phyloP scores from a whole-genome alignment of 2,113 vertebrate genomes.

The Oreotragus oreotragus region DNA sequence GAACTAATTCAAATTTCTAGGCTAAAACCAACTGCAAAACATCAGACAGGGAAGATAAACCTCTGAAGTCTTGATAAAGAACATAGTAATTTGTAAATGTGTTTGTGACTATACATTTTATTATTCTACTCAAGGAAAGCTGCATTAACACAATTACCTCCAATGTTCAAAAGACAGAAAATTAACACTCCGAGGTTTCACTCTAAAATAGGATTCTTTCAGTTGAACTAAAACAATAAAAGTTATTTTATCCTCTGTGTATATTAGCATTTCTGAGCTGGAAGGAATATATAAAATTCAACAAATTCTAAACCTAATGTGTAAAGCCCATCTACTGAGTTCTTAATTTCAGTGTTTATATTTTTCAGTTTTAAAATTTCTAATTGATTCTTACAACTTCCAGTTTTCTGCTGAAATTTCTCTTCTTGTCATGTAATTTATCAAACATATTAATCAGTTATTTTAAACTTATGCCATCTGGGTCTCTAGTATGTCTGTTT shows the following conservation, averaged over 20 bases:
- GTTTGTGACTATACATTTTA: constrained; percentile 50
- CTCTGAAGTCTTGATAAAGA: constrained; percentile 30
- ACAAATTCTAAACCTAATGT: constrained; percentile 23
- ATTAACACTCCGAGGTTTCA: constrained; percentile 21
- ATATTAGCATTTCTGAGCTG: constrained; percentile 36
- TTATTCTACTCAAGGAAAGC: constrained; percentile 27
- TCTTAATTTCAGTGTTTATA: not conserved
- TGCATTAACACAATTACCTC: constrained; percentile 37
- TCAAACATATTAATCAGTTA: constrained; percentile 9
- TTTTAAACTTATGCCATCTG: constrained; percentile 20
- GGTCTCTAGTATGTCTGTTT: not conserved
- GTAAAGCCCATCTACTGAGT: not conserved
- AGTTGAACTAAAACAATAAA: constrained; percentile 44
- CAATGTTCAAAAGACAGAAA: constrained; percentile 36
- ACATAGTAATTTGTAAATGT: constrained; percentile 38
- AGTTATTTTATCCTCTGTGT: constrained; percentile 20
- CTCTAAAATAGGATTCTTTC: constrained; percentile 34
- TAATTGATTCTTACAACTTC: not conserved
- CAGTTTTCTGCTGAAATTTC: constrained; percentile 24
- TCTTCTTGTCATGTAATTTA: constrained; percentile 27
- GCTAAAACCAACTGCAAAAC: constrained; percentile 32
- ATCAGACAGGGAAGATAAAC: constrained; percentile 16
- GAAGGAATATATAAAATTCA: constrained; percentile 30
- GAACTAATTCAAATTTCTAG: constrained; percentile 53
- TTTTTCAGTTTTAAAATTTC: constrained; percentile 43